Percentiles rank a stretch among this genome's conserved stretches.
These are phyloP conservation scores for Echinometra lucunter DNA, from an alignment of 53 echinoderm and acorn worm genomes.

Conservation along the genomic window DNA sequence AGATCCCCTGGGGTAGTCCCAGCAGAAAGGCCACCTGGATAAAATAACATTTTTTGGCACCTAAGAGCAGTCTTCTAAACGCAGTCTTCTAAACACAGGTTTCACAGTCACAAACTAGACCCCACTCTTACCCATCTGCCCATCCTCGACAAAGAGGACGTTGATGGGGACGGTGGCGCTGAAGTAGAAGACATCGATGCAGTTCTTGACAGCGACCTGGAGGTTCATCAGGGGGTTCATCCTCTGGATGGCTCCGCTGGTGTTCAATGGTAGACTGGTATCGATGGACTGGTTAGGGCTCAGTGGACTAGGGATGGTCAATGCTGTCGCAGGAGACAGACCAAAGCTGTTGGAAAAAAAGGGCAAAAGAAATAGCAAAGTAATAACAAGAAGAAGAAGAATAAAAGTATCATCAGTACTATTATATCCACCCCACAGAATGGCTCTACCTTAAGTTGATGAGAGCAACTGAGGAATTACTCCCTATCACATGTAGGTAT, in stretches of 20 bases:
- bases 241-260: constrained; percentile 77
- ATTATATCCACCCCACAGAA: too few species aligned
- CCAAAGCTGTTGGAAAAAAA: constrained; percentile 82
- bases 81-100: too few species aligned
- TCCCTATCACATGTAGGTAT: too few species aligned
- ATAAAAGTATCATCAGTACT: too few species aligned
- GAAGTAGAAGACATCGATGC: constrained; percentile 95
- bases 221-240: constrained; percentile 94
- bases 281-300: constrained; percentile 90
- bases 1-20: too few species aligned
- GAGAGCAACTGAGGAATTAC: too few species aligned
- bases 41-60: too few species aligned
- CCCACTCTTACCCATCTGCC: constrained; percentile 86
- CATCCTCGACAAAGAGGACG: constrained; percentile 85
- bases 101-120: not conserved
- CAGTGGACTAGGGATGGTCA: constrained; percentile 81
- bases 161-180: constrained; percentile 78
- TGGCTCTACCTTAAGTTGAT: too few species aligned
- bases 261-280: constrained; percentile 75
- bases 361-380: too few species aligned
- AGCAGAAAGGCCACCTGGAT: too few species aligned
- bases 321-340: constrained; percentile 74
- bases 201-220: constrained; percentile 94
- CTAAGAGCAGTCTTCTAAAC: too few species aligned
- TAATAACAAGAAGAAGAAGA: too few species aligned